Percentiles rank a stretch among this genome's conserved stretches.
phyloP scores from a whole-genome alignment of 2,113 vertebrate species.

The Aspidoscelis tigris region DNA sequence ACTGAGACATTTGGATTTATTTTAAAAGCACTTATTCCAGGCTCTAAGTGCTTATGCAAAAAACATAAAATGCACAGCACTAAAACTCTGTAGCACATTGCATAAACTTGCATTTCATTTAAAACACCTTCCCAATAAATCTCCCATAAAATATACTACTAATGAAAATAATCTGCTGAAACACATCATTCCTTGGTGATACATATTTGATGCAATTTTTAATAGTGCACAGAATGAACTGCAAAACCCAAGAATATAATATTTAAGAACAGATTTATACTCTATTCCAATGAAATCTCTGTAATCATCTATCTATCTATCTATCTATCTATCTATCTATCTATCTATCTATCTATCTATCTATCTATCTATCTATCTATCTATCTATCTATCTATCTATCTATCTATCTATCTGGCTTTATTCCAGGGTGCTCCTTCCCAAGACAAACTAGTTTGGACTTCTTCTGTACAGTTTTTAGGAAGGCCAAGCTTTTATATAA shows the following conservation, averaged over 20 bases:
- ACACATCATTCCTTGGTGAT: neutral
- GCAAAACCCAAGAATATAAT: neutral
- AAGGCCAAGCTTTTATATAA: neutral
- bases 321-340: too few species aligned
- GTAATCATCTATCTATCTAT: too few species aligned
- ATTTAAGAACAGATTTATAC: neutral
- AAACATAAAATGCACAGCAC: conserved; percentile 17
- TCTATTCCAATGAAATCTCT: too few species aligned
- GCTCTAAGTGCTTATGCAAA: conserved; percentile 9
- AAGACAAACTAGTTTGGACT: neutral
- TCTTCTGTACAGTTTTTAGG: neutral
- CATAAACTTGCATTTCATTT: conserved; percentile 11
- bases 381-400: too few species aligned
- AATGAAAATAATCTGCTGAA: neutral
- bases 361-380: too few species aligned
- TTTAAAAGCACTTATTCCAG: conserved; percentile 24
- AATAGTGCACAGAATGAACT: neutral
- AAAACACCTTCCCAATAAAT: conserved; percentile 16
- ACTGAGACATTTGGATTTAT: conserved; percentile 8
- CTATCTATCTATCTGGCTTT: too few species aligned
- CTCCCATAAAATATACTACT: neutral
- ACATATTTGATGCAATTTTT: neutral
- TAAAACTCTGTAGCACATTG: conserved; percentile 29
- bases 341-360: too few species aligned
- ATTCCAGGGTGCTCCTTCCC: too few species aligned